Evolutionary conservation across 2,797 vertebrate genomes (phyloP).

Genomic region (Anableps anableps): DNA sequence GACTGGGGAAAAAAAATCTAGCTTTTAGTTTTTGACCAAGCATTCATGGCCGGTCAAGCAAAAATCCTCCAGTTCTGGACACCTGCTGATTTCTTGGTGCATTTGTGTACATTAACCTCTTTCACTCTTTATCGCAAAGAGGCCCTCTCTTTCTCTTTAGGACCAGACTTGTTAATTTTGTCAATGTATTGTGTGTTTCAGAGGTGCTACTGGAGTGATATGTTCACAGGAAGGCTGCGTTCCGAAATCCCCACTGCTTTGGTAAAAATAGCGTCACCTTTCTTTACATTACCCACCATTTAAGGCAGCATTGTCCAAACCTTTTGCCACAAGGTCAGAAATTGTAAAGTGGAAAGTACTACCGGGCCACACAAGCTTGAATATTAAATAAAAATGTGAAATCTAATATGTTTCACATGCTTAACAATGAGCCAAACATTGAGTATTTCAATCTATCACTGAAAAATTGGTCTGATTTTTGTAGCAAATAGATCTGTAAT

Average conservation of each 20-base stretch:
- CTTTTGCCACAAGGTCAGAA: too few relatives aligned
- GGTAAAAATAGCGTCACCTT: slow-evolving; percentile 74
- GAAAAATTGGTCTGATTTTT: too few relatives aligned
- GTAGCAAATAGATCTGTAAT: too few relatives aligned
- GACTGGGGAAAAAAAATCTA: not conserved
- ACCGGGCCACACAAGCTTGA: too few relatives aligned
- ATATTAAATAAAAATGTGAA: too few relatives aligned
- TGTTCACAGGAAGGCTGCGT: slow-evolving; percentile 95
- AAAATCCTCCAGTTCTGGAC: not conserved
- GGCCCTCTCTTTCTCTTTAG: not conserved
- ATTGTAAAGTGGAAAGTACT: too few relatives aligned
- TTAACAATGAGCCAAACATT: too few relatives aligned
- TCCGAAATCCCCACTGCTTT: slow-evolving; percentile 94
- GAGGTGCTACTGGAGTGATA: slow-evolving; percentile 97
- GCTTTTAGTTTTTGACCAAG: not conserved
- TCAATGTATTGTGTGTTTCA: slow-evolving; percentile 58
- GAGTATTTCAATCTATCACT: too few relatives aligned
- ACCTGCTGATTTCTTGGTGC: not conserved
- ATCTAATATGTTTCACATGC: too few relatives aligned
- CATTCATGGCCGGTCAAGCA: not conserved
- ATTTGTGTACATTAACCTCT: not conserved
- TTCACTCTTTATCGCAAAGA: not conserved
- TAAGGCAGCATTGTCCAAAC: too few relatives aligned
- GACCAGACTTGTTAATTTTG: not conserved
- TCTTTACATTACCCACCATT: not conserved